Evolutionary conservation across 2,888 invertebrate genomes (phyloP), one percentile per base, ranked within the genome.

Genomic region (Linnaemya vulpina): DNA sequence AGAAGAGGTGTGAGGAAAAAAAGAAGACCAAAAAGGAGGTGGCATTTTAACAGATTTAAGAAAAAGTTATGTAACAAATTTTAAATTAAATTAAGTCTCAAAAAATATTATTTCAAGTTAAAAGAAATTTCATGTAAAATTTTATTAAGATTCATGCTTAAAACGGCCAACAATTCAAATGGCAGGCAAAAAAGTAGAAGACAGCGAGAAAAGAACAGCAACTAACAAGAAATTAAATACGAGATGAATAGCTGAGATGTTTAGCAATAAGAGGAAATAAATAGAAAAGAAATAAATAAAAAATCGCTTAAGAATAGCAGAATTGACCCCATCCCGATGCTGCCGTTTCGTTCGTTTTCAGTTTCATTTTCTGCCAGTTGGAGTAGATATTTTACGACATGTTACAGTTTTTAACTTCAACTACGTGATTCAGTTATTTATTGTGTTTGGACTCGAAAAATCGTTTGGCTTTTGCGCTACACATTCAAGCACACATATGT

Each of bases 391-490:
- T 74, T 84, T 81, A 77, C 81, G 81, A 81, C 74, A 84, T 84
- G 81, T 84, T 84, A 84, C 84, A 78, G 73, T 84, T 84, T 84
- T 81, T 77, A 84, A 84, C 73, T 84, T 81, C 63, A 74, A 77
- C 73, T 84, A 84, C 81, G 81, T 84, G 84, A 77, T 84, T 77
- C 77, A 77, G 53, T 81, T 81, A 74, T 84, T 84, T 74, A 83
- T 73, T 83, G 53, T 74, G 58, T 49, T 63, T 49, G 49, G 55
- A 76, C 40, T 63, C 13, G 3, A 25, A 60, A 51, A 51, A 51
- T 53, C 53, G 53, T 13, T 30, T 67, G 20, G 40, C 43, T 46
- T 63, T 35, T 63, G 30, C 25, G 4, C 46, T 67, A 38, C 55
- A 53, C 62, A 63, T 51, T 15, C 20, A n/a, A n/a, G n/a, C n/a